These are phyloP conservation scores for Leptinotarsa juncta DNA, from an alignment of 2,888 invertebrate species.

Conservation along the genomic window DNA sequence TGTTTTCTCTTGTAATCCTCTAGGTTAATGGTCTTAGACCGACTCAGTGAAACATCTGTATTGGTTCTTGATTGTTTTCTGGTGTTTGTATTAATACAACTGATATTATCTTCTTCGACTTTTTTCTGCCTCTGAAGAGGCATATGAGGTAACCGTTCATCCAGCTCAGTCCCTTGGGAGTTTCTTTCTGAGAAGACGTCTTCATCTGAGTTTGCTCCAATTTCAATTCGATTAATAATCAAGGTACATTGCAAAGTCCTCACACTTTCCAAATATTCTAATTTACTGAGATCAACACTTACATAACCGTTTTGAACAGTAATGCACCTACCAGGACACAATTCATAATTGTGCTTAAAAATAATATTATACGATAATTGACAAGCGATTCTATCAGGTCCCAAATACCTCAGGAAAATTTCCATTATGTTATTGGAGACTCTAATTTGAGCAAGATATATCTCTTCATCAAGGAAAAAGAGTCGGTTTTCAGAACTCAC, in stretches of 20 bases:
- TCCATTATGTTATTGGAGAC: conserved; percentile 40
- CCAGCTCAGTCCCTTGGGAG: background rate
- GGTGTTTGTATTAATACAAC: background rate
- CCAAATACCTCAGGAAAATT: conserved; percentile 53
- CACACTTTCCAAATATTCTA: conserved; percentile 36
- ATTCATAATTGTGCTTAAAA: conserved; percentile 30
- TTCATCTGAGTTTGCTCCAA: conserved; percentile 29
- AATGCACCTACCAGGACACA: conserved; percentile 35
- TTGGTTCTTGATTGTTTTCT: background rate
- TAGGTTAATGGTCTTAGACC: conserved; percentile 47
- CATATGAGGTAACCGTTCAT: conserved; percentile 26
- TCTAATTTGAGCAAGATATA: conserved; percentile 54
- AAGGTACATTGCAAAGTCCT: conserved; percentile 43
- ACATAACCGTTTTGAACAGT: conserved; percentile 36
- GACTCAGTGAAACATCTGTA: conserved; percentile 29
- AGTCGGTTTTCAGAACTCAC: conserved; percentile 53
- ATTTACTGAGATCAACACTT: conserved; percentile 37
- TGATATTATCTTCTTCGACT: conserved; percentile 22
- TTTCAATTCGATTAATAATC: conserved; percentile 29
- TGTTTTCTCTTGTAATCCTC: conserved; percentile 42
- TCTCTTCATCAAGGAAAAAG: conserved; percentile 53
- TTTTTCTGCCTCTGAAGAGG: conserved; percentile 32
- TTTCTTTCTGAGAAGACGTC: conserved; percentile 23
- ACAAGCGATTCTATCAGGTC: conserved; percentile 49
- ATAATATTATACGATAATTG: conserved; percentile 51